These are phyloP conservation scores for Holotrichia oblita DNA, from an alignment of 1,140 invertebrate genomes.

Conservation along the genomic window DNA sequence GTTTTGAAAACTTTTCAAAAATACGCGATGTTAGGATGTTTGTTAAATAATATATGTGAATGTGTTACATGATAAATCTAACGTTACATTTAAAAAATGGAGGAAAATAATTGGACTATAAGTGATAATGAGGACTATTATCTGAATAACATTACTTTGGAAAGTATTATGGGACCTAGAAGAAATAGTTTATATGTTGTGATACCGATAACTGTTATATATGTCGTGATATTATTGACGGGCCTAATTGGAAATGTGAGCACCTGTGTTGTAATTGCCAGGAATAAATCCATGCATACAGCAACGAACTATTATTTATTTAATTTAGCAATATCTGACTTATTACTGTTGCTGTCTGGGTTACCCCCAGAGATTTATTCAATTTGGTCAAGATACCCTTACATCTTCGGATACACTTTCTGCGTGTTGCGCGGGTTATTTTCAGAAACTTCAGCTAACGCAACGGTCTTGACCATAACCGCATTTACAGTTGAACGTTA, in stretches of 20 bases:
- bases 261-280: slow-evolving; percentile 85
- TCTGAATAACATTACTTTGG: background rate
- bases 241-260: slow-evolving; percentile 87
- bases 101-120: background rate
- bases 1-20: too few species aligned
- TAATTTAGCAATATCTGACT: slow-evolving; percentile 87
- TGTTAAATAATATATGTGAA: too few species aligned
- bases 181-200: slow-evolving; percentile 77
- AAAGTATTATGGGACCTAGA: slow-evolving; percentile 62
- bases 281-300: slow-evolving; percentile 85
- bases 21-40: too few species aligned
- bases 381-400: slow-evolving; percentile 78
- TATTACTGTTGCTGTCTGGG: slow-evolving; percentile 80
- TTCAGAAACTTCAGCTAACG: slow-evolving; percentile 79
- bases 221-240: slow-evolving; percentile 78
- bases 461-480: slow-evolving; percentile 71
- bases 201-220: slow-evolving; percentile 74
- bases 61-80: too few species aligned
- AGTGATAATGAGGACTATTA: background rate
- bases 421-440: slow-evolving; percentile 77
- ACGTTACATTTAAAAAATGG: background rate
- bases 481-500: slow-evolving; percentile 79
- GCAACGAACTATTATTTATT: slow-evolving; percentile 89
- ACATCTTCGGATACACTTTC: slow-evolving; percentile 77
- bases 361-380: slow-evolving; percentile 82